Conservation (phyloP, 2,797 vertebrate genomes). For the Sylvilagus floridanus region DNA sequence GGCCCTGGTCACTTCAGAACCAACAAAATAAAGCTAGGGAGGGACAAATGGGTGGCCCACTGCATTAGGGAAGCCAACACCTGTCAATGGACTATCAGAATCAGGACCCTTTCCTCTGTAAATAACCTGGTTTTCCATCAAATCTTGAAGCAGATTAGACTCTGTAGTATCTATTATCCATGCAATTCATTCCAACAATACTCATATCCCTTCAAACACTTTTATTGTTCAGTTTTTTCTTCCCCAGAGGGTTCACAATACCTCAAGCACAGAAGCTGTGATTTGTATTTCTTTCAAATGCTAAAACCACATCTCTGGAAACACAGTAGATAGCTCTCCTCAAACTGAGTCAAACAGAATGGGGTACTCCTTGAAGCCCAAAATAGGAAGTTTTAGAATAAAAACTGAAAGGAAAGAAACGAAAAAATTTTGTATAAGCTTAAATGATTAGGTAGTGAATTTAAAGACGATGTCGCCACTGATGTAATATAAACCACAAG, state of each 20-base stretch:
- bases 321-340: constrained; percentile 73
- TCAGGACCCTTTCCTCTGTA: constrained; percentile 14
- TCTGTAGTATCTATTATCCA: background rate
- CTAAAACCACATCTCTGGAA: constrained; percentile 61
- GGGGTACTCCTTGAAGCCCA: constrained; percentile 5
- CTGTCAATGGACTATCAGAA: background rate
- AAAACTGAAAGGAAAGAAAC: background rate
- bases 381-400: constrained; percentile 30
- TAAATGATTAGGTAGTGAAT: constrained; percentile 6
- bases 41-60: background rate
- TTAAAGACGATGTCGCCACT: background rate
- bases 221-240: constrained; percentile 63
- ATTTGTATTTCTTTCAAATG: constrained; percentile 74
- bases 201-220: constrained; percentile 22
- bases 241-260: constrained; percentile 58
- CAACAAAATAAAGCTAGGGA: constrained; percentile 20
- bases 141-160: background rate
- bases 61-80: background rate
- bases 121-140: constrained; percentile 29
- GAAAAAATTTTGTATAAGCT: background rate
- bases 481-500: background rate
- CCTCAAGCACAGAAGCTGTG: constrained; percentile 70
- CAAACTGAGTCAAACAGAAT: constrained; percentile 61
- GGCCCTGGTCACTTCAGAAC: constrained; percentile 19
- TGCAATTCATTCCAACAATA: constrained; percentile 4